Conservation (phyloP, 1,140 invertebrate species). For the Acromyrmex heyeri region DNA sequence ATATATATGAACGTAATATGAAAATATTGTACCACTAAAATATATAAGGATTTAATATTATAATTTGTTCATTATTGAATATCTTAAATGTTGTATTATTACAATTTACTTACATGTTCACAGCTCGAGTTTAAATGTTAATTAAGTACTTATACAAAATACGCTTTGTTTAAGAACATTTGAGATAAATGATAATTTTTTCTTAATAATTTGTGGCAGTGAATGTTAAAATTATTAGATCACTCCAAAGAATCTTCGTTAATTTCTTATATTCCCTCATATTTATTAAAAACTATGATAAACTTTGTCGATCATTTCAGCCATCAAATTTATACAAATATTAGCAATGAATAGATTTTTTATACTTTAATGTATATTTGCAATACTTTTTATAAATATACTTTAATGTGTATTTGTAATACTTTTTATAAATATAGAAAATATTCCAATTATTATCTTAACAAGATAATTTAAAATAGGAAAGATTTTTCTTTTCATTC, state of each 20-base stretch:
- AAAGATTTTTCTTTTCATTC: not conserved
- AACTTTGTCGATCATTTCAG: not conserved
- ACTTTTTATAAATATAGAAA: not conserved
- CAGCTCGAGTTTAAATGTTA: constrained; percentile 30
- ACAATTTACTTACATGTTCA: constrained; percentile 24
- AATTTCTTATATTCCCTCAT: not conserved
- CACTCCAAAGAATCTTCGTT: not conserved
- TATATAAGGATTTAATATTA: constrained; percentile 9
- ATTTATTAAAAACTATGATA: not conserved
- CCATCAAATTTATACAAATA: constrained; percentile 2
- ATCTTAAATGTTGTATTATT: constrained; percentile 27
- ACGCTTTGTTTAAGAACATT: not conserved
- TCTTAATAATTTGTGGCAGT: not conserved
- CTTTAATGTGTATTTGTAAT: not conserved
- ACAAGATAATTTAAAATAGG: constrained; percentile 3
- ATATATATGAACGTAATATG: constrained; percentile 1
- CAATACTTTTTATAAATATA: not conserved
- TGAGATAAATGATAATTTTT: constrained; percentile 4
- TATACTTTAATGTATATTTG: not conserved
- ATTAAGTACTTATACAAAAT: constrained; percentile 30
- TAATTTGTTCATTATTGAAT: constrained; percentile 29
- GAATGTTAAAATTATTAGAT: not conserved
- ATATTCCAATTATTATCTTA: not conserved
- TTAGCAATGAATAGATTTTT: not conserved
- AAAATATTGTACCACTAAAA: constrained; percentile 24